A percentile compares a stretch with the other conserved stretches of the same genome.
phyloP scores from a whole-genome alignment of 2,113 vertebrate species.

The Dromiciops gliroides region DNA sequence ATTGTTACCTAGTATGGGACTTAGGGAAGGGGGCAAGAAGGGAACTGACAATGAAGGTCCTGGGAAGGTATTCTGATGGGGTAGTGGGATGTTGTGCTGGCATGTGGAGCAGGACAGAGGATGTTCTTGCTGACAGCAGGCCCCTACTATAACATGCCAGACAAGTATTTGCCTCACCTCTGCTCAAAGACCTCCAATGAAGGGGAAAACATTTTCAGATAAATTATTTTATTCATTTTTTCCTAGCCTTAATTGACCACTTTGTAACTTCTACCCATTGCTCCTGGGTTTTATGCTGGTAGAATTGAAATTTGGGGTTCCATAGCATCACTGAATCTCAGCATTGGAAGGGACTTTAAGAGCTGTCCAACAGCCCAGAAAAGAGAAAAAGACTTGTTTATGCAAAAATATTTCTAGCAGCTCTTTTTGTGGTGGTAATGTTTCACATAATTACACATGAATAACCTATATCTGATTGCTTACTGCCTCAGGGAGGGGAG shows the following conservation, averaged over 20 bases:
- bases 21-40: neutral
- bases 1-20: neutral
- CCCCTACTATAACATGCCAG: neutral
- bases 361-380: too few species aligned
- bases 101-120: neutral
- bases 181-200: neutral
- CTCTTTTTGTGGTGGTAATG: too few species aligned
- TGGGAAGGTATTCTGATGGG: neutral
- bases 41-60: neutral
- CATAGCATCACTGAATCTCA: neutral
- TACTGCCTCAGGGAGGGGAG: too few species aligned
- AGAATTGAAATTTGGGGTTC: neutral
- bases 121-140: neutral
- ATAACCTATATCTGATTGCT: too few species aligned
- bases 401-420: too few species aligned
- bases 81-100: neutral
- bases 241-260: neutral
- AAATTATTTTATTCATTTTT: neutral
- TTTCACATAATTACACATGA: too few species aligned
- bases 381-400: too few species aligned
- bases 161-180: neutral
- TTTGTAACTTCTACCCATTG: neutral
- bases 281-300: neutral
- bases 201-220: neutral
- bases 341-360: neutral